phyloP scores from a whole-genome alignment of 2,888 invertebrate species.

The Tyria jacobaeae region DNA sequence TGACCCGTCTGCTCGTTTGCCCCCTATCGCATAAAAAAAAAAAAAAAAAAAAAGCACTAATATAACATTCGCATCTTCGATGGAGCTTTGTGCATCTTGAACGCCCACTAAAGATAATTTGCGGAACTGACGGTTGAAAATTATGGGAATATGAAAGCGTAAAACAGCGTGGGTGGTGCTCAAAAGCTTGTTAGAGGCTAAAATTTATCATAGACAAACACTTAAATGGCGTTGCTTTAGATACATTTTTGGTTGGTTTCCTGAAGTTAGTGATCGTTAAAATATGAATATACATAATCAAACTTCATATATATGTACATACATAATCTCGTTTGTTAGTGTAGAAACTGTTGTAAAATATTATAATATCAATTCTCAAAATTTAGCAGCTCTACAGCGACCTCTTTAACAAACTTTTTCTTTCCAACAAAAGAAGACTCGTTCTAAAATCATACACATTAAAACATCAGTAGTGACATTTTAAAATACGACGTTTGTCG shows the following conservation, averaged over 20 bases:
- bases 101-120: slow-evolving; percentile 17
- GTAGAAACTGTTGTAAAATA: background rate
- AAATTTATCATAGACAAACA: slow-evolving; percentile 4
- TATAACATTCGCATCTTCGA: slow-evolving; percentile 13
- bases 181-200: slow-evolving; percentile 4
- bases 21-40: no score
- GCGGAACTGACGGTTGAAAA: slow-evolving; percentile 13
- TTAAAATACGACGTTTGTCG: slow-evolving; percentile 43
- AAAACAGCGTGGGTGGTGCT: slow-evolving; percentile 5
- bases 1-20: no score
- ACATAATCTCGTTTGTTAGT: background rate
- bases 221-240: background rate
- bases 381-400: background rate
- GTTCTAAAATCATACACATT: slow-evolving; percentile 61
- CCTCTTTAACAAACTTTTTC: slow-evolving; percentile 19
- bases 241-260: background rate
- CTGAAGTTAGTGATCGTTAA: no score
- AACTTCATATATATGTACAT: background rate
- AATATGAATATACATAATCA: no score
- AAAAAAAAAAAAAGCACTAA: no score
- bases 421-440: slow-evolving; percentile 48
- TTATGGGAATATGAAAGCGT: slow-evolving; percentile 15
- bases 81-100: slow-evolving; percentile 14
- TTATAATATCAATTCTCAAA: background rate
- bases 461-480: slow-evolving; percentile 64